Conservation (phyloP, 2,113 vertebrate species). For the Poeciliopsis retropinna region DNA sequence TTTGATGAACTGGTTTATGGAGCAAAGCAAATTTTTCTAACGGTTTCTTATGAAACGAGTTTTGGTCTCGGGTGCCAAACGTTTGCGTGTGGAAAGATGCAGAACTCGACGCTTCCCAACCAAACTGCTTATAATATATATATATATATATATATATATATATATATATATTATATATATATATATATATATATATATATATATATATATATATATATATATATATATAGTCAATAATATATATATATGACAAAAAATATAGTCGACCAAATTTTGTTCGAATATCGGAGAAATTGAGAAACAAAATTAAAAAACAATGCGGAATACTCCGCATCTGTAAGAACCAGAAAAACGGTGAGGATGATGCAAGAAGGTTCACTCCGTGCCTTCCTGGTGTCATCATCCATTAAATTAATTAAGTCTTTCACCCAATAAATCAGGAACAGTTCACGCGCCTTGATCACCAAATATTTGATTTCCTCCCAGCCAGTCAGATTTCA, state of each 20-base stretch:
- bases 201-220: no score
- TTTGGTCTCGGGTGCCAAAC: no score
- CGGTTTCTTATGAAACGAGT: neutral
- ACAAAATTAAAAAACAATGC: neutral
- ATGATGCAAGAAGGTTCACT: neutral
- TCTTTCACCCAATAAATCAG: neutral
- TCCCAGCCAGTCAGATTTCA: neutral
- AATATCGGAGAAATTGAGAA: neutral
- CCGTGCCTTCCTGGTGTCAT: neutral
- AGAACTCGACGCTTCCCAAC: no score
- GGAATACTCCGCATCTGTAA: neutral
- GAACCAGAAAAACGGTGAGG: neutral
- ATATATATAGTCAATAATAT: no score
- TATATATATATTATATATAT: no score
- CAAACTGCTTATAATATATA: no score
- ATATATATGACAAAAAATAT: no score
- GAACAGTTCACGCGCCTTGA: neutral
- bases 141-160: no score
- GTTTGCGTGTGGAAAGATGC: no score
- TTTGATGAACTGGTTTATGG: neutral
- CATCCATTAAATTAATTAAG: neutral
- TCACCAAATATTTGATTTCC: neutral
- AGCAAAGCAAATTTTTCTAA: neutral
- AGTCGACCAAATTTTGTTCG: no score
- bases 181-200: no score